These are phyloP conservation scores for Cardinalis cardinalis DNA, from an alignment of 2,113 vertebrate species.

Conservation along the genomic window DNA sequence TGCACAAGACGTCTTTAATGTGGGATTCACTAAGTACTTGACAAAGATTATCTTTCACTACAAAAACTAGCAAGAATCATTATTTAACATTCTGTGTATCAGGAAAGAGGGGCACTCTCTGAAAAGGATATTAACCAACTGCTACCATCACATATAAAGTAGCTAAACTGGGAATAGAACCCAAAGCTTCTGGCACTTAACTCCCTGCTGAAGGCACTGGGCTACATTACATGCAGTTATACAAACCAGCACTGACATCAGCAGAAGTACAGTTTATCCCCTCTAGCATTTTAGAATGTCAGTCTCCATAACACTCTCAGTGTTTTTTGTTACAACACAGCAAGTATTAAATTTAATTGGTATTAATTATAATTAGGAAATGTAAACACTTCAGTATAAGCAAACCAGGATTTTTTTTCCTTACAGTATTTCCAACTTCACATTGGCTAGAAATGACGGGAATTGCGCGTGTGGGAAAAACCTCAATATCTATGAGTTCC, in stretches of 20 bases:
- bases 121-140: neutral
- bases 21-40: neutral
- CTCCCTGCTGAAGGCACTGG: neutral
- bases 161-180: slow-evolving; percentile 23
- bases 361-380: slow-evolving; percentile 56
- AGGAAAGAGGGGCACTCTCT: neutral
- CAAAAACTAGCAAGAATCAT: neutral
- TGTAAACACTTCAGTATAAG: slow-evolving; percentile 36
- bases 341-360: slow-evolving; percentile 38
- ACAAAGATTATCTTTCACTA: neutral
- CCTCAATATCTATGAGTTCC: neutral
- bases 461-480: slow-evolving; percentile 4
- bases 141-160: neutral
- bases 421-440: neutral
- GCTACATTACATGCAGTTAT: neutral
- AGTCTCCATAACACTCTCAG: slow-evolving; percentile 34
- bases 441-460: slow-evolving; percentile 6
- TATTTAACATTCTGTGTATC: neutral
- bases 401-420: neutral
- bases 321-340: slow-evolving; percentile 37
- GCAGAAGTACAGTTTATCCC: slow-evolving; percentile 60
- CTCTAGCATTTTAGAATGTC: slow-evolving; percentile 41
- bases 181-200: slow-evolving; percentile 28
- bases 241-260: slow-evolving; percentile 52
- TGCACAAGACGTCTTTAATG: neutral